These are phyloP conservation scores for Amphimallon solstitiale DNA, from an alignment of 2,888 invertebrate genomes.

Conservation along the genomic window DNA sequence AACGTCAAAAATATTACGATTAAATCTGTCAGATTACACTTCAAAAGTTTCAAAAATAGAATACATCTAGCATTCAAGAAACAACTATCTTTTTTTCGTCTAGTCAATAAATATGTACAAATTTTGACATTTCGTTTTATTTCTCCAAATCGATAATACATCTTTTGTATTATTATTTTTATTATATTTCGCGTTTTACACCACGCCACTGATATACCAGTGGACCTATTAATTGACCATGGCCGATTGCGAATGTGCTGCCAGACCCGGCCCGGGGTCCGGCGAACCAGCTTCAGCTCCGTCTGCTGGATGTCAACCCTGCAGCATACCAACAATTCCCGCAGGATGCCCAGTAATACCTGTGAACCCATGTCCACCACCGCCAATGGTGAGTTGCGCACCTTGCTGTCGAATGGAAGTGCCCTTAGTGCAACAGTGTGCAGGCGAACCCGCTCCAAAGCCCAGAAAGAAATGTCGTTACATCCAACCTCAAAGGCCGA, in stretches of 20 bases:
- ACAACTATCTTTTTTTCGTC: constrained; percentile 15
- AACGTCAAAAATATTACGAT: too few species aligned
- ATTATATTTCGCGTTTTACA: constrained; percentile 31
- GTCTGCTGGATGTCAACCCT: constrained; percentile 24
- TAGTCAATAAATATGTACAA: constrained; percentile 35
- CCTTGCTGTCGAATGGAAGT: constrained; percentile 52
- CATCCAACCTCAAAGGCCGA: constrained; percentile 69
- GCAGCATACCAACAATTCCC: constrained; percentile 40
- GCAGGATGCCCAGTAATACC: constrained; percentile 46
- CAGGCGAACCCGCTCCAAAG: constrained; percentile 42
- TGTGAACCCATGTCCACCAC: constrained; percentile 51
- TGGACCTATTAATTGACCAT: constrained; percentile 8
- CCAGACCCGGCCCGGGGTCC: not conserved
- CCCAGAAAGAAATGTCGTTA: constrained; percentile 56
- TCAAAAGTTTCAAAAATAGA: not conserved
- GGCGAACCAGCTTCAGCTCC: not conserved
- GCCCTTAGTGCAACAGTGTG: constrained; percentile 50
- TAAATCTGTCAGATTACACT: too few species aligned
- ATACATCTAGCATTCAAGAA: constrained; percentile 24
- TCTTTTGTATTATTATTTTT: constrained; percentile 32
- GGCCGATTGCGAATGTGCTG: constrained; percentile 37
- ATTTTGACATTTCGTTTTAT: constrained; percentile 36
- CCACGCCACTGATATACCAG: not conserved
- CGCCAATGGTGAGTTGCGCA: constrained; percentile 39
- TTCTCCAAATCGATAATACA: constrained; percentile 35